Evolutionary conservation across 2,113 vertebrate genomes (phyloP), one percentile per base, ranked within the genome.

Genomic region (Chloropsis hardwickii): DNA sequence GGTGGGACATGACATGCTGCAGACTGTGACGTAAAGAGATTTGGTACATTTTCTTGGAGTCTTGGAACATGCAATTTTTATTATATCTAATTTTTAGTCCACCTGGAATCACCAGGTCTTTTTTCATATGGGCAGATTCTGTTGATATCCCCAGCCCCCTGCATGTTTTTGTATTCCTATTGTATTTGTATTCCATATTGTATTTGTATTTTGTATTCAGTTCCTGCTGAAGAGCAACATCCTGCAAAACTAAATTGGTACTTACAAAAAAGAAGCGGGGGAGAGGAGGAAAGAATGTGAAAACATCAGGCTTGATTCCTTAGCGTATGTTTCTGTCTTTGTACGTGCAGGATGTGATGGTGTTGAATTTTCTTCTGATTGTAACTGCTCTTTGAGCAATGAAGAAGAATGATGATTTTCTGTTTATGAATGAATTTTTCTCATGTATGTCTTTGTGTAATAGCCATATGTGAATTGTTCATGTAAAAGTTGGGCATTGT

Each of bases 71-170:
- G 9, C 4, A 19, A 3, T 37, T 83, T 80, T 77, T 65, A 37
- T 57, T 78, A 5, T 8, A 57, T 33, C 18, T 71, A 2, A 28
- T 65, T 81, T 85, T 69, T 48, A 48, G 31, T 78, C 51, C 10
- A n/a, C 17, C 5, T 70, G 42, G 33, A 78, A 50, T 44, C 3
- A 3, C 11, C 29, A 61, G 7, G 3, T 61, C 45, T 73, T 84
- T 64, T 44, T 65, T 54, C 25, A 21, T 35, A 12, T 45, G 28
- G 18, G 19, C 67, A 44, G 39, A 56, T 65, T 78, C 18, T 47
- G 3, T 45, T 92, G 25, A 22, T 84, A 27, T 27, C 7, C 10
- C 13, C 11, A 6, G 3, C 1, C 4, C 5, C 3, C 6, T 2
- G 2, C 2, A 1, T 29, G 3, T 70, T 31, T 44, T 57, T 65